Percentiles rank a stretch among this genome's conserved stretches.
Evolutionary conservation across 2,113 vertebrate genomes (phyloP).

Genomic region (Sebastes fasciatus): DNA sequence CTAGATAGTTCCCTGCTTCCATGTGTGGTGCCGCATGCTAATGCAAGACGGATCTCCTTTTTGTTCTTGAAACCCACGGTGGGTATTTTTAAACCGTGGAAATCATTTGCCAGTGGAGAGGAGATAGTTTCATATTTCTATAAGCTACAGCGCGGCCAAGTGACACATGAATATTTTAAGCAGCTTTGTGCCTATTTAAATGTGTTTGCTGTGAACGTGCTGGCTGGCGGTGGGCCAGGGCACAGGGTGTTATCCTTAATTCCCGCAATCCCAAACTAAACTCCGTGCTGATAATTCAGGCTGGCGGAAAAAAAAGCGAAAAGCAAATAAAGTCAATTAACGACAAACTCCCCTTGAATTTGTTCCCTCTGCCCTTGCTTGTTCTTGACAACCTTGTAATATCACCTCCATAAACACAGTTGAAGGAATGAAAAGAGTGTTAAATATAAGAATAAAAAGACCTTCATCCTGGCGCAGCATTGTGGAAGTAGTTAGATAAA

Average conservation of each 20-base stretch:
- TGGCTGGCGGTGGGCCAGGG: slow-evolving; percentile 91
- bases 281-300: slow-evolving; percentile 85
- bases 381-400: slow-evolving; percentile 60
- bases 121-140: slow-evolving; percentile 88
- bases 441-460: slow-evolving; percentile 52
- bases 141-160: slow-evolving; percentile 87
- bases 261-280: slow-evolving; percentile 86
- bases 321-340: slow-evolving; percentile 94
- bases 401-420: slow-evolving; percentile 27
- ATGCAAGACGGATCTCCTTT: slow-evolving; percentile 78
- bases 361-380: slow-evolving; percentile 46
- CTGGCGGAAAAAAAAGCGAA: slow-evolving; percentile 79
- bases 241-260: slow-evolving; percentile 88
- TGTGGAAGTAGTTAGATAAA: slow-evolving; percentile 54
- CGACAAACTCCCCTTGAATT: slow-evolving; percentile 64
- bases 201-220: slow-evolving; percentile 89
- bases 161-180: slow-evolving; percentile 95
- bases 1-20: slow-evolving; percentile 69
- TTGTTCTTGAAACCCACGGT: slow-evolving; percentile 81
- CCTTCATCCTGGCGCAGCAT: slow-evolving; percentile 26
- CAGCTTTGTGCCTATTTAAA: slow-evolving; percentile 93
- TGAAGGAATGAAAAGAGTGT: slow-evolving; percentile 29
- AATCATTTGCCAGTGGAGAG: slow-evolving; percentile 80
- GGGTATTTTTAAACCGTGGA: slow-evolving; percentile 83
- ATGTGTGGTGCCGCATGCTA: slow-evolving; percentile 77